phyloP scores from a whole-genome alignment of 2,113 vertebrate species.

The Chloebia gouldiae region DNA sequence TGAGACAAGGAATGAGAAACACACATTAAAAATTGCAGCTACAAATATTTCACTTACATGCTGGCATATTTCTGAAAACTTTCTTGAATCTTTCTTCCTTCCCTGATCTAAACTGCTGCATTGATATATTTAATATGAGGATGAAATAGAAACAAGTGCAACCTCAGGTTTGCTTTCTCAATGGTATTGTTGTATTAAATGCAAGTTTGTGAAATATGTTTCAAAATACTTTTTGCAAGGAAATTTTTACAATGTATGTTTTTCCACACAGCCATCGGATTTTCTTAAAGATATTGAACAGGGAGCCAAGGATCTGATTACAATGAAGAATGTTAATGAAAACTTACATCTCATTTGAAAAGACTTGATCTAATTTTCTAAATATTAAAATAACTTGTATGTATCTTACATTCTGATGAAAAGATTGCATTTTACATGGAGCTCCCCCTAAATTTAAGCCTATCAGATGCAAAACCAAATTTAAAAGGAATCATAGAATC shows the following conservation, averaged over 20 bases:
- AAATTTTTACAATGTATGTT: background rate
- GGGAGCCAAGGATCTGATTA: background rate
- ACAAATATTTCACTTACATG: background rate
- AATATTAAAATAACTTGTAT: background rate
- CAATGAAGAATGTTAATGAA: background rate
- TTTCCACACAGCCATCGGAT: background rate
- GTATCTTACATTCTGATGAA: background rate
- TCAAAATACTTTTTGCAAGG: background rate
- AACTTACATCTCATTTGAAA: background rate
- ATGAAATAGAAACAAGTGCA: background rate
- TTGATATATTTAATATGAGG: background rate
- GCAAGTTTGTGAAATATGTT: background rate
- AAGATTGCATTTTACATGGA: background rate
- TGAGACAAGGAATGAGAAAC: background rate
- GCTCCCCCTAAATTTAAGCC: background rate
- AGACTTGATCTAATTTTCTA: background rate
- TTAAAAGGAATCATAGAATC: background rate
- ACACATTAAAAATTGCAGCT: background rate
- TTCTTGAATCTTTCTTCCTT: background rate
- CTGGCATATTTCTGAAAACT: background rate
- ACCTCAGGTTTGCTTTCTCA: background rate
- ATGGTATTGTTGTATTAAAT: background rate
- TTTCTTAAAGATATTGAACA: background rate
- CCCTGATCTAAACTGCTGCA: background rate
- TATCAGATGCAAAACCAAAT: background rate